A percentile compares a stretch with the other conserved stretches of the same genome.
These are phyloP conservation scores for Lichenostomus cassidix DNA, from an alignment of 2,113 vertebrate genomes.

Conservation along the genomic window DNA sequence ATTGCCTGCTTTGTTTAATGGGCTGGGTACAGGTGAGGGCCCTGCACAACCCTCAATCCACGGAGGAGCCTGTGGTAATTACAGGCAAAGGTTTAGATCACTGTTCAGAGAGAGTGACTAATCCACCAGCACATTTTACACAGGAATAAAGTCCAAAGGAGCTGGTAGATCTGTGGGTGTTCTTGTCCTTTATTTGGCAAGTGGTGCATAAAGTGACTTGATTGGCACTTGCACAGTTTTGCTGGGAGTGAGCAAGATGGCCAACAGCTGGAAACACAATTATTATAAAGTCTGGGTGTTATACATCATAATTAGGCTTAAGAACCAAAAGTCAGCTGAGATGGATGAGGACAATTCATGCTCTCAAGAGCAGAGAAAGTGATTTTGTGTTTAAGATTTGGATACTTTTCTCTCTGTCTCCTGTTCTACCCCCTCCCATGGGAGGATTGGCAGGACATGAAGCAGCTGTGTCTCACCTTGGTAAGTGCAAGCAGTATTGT, in stretches of 20 bases:
- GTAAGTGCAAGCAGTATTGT: rapidly evolving
- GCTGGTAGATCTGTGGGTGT: neutral
- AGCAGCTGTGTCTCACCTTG: neutral
- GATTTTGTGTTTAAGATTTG: neutral
- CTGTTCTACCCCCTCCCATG: rapidly evolving
- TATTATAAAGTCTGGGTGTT: constrained; percentile 39
- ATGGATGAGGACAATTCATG: constrained; percentile 53
- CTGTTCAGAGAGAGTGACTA: neutral
- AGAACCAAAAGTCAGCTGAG: constrained; percentile 29
- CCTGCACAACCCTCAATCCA: neutral
- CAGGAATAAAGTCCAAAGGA: neutral
- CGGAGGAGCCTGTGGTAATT: neutral
- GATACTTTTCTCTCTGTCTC: neutral
- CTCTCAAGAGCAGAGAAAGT: neutral
- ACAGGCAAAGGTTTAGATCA: neutral
- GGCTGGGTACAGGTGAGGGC: neutral
- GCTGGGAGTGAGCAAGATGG: neutral
- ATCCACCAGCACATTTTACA: neutral
- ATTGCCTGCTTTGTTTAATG: neutral
- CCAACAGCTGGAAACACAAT: constrained; percentile 12
- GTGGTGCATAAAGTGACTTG: neutral
- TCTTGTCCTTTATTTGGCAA: constrained; percentile 9
- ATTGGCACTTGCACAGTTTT: constrained; percentile 2
- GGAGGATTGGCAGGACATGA: neutral
- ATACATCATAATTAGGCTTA: constrained; percentile 57